Conservation (phyloP, 1,140 invertebrate genomes). For the Melanaphis sacchari region DNA sequence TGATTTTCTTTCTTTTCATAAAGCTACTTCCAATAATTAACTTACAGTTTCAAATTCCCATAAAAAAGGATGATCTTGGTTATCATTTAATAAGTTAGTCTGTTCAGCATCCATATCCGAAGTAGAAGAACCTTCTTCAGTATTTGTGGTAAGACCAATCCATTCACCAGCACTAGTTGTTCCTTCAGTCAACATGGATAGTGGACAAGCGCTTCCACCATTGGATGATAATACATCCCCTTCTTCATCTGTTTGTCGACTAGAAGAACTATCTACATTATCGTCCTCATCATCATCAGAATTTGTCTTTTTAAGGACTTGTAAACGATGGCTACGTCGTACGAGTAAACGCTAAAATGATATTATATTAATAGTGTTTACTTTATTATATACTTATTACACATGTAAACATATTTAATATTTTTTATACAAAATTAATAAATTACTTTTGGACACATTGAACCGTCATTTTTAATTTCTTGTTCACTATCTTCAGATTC, state of each 20-base stretch:
- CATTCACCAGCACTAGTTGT: slow-evolving; percentile 81
- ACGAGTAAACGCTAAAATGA: slow-evolving; percentile 38
- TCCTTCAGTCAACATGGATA: slow-evolving; percentile 64
- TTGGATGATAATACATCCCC: slow-evolving; percentile 65
- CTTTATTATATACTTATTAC: not conserved
- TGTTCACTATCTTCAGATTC: slow-evolving; percentile 55
- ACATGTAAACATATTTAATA: not conserved
- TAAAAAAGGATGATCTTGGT: slow-evolving; percentile 70
- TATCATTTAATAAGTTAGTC: slow-evolving; percentile 65
- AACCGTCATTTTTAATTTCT: slow-evolving; percentile 35
- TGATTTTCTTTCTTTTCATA: not conserved
- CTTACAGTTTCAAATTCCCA: slow-evolving; percentile 76
- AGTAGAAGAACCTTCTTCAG: slow-evolving; percentile 83
- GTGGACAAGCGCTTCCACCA: slow-evolving; percentile 64
- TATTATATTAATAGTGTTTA: not conserved
- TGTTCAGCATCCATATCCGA: slow-evolving; percentile 73
- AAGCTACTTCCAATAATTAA: not conserved
- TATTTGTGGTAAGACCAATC: slow-evolving; percentile 85
- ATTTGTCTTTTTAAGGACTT: slow-evolving; percentile 24
- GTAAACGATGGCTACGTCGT: slow-evolving; percentile 28
- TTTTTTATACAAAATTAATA: not conserved
- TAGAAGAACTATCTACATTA: slow-evolving; percentile 58
- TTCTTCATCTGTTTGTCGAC: slow-evolving; percentile 69
- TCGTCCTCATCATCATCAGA: slow-evolving; percentile 48
- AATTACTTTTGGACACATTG: slow-evolving; percentile 17